Evolutionary conservation across 2,113 vertebrate genomes (phyloP), one percentile per base, ranked within the genome.

Genomic region (Caranx ignobilis): DNA sequence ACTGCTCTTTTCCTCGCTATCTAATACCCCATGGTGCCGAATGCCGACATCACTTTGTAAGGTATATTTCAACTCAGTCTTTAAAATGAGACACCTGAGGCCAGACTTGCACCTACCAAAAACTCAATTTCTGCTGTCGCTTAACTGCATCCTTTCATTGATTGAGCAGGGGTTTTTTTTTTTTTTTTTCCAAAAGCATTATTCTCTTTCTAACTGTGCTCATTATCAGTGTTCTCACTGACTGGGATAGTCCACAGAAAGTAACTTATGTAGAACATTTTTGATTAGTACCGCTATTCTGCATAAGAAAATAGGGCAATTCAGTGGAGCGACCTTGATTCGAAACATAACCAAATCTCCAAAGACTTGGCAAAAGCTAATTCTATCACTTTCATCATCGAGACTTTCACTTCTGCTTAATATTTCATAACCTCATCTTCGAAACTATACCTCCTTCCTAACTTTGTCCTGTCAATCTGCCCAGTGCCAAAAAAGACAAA

Each of bases 281-380:
- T 83, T 94, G 92, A 94, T 93, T 91, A 91, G 87, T 77, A 48
- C 63, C 32, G 32, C 84, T 84, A 79, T 85, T 88, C 85, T 85
- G 81, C 79, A 80, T 56, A 54, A 65, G 57, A 88, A 95, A 93
- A 89, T 89, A 88, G 94, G 92, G 87, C 90, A 88, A 91, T 91
- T 90, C 84, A 68, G 71, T 26, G 67, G 69, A 57, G 79, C 82
- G 91, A 95, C 93, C 94, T 95, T 94, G 91, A 94, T 91, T 93
- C 54, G 66, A 93, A 93, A 91, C 83, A 85, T 59, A 90, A 84
- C 78, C 65, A 90, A 87, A 84, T 92, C 91, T 91, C 88, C 66
- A 59, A 91, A 89, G 93, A 88, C 88, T 76, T 75, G 47, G 82
- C 56, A 74, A 87, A 74, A 84, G 90, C 88, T 94, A 94, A 95